phyloP scores from a whole-genome alignment of 2,888 invertebrate genomes.

The Ennomos fuscantarius region DNA sequence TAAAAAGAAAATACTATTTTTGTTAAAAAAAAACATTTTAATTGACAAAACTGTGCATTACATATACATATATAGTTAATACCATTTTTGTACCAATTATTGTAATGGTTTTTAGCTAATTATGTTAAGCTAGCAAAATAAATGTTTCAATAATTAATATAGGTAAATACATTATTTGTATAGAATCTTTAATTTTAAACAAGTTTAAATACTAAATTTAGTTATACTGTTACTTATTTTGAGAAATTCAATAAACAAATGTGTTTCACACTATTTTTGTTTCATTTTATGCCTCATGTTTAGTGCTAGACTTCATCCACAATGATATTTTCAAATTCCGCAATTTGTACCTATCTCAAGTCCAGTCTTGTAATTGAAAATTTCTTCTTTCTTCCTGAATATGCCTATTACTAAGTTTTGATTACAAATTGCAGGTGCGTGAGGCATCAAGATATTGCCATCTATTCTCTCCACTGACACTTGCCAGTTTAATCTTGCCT shows the following conservation, averaged over 20 bases:
- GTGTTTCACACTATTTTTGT: slow-evolving; percentile 6
- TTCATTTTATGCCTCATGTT: not conserved
- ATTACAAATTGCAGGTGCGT: slow-evolving; percentile 55
- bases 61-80: no score
- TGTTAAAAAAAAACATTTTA: no score
- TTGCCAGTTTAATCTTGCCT: slow-evolving; percentile 82
- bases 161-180: slow-evolving; percentile 12
- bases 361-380: no score
- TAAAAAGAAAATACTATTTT: no score
- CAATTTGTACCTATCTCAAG: no score
- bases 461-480: slow-evolving; percentile 65
- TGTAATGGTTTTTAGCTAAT: no score
- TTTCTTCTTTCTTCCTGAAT: no score
- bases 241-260: slow-evolving; percentile 21
- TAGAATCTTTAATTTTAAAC: slow-evolving; percentile 9
- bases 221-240: slow-evolving; percentile 33
- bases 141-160: slow-evolving; percentile 1
- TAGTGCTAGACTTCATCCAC: no score
- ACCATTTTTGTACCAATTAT: no score
- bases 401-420: slow-evolving; percentile 29
- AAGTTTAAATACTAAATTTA: slow-evolving; percentile 5
- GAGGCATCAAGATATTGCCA: slow-evolving; percentile 71
- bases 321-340: no score
- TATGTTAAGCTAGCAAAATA: no score
- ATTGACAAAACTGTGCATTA: no score